Percentiles rank a stretch among this genome's conserved stretches.
These are phyloP conservation scores for Chaetogeoica ovagalla DNA, from an alignment of 2,888 invertebrate species.

Conservation along the genomic window DNA sequence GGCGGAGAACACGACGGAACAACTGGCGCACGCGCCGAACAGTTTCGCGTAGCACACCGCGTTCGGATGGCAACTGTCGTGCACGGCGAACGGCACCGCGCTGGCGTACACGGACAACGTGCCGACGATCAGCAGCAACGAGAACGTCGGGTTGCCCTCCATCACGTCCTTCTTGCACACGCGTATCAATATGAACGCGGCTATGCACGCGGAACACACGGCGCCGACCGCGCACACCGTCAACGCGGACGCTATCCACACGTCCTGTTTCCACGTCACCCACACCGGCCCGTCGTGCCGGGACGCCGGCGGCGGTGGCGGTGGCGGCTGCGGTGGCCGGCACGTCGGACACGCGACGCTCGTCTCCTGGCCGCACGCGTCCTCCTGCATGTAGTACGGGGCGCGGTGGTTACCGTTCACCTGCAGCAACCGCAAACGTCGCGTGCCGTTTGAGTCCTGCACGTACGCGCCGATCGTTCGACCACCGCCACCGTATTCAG, in stretches of 20 bases:
- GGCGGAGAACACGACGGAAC: conserved; percentile 68
- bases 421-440: conserved; percentile 6
- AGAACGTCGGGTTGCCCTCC: conserved; percentile 69
- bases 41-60: conserved; percentile 59
- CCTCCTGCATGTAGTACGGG: not conserved
- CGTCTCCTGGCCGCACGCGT: not conserved
- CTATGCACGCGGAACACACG: conserved; percentile 68
- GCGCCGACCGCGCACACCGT: conserved; percentile 71
- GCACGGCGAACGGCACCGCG: conserved; percentile 60
- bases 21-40: conserved; percentile 63
- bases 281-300: not conserved
- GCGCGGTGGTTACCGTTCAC: not conserved
- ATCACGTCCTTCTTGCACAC: conserved; percentile 68
- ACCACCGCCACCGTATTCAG: conserved; percentile 30
- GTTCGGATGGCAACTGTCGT: conserved; percentile 21
- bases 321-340: not conserved
- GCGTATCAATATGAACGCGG: conserved; percentile 68
- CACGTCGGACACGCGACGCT: conserved; percentile 10
- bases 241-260: conserved; percentile 59
- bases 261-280: conserved; percentile 48
- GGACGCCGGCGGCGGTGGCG: not conserved
- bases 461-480: conserved; percentile 13
- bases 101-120: conserved; percentile 61
- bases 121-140: conserved; percentile 61
- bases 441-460: conserved; percentile 43